Base-by-base conservation (phyloP, 1,140 invertebrate species). In the Rhagoletis zephyria region DNA sequence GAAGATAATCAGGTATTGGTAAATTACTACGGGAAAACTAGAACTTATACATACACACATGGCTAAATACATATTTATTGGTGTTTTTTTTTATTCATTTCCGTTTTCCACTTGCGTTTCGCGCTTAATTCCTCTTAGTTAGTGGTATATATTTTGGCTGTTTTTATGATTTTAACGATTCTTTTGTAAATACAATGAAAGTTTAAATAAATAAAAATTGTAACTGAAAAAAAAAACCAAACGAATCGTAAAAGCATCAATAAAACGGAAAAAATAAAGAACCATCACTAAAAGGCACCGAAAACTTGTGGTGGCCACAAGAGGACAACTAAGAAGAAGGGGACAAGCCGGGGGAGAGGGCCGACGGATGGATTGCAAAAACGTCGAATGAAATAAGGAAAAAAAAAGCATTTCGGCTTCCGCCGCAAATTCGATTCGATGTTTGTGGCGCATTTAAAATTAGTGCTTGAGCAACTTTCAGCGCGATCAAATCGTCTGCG, bases 391-490 rank as follows among this genome's bases (percentile, higher is more conserved):
- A 30, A 74, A 74, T 16, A 74, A 74, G 42, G 40, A 42, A 6
- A 48, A 56, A 30, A 30, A 30, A 81, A 81, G 48, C n/a, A 81
- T 81, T 81, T 81, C 74, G 74, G 74, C 19, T 81, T 81, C 74
- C 74, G 74, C 74, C 74, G 48, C 48, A 56, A 81, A 59, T 81
- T 81, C 74, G 74, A 56, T 81, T 51, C n/a, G 48, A 81, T 81
- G 51, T 56, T 81, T 81, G 30, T 30, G 74, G 16, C 48, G 85
- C 85, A 90, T 92, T 92, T 92, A 92, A 92, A 92, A 89, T 92
- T 92, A 92, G 91, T 92, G 90, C 91, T 92, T 92, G 91, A 90
- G 91, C 91, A 92, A 92, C 91, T 90, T 90, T 92, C 92, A 91
- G 89, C 91, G 90, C 90, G 92, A 90, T 91, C 90, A 91, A 93